These are phyloP conservation scores for Glaucomys volans DNA, from an alignment of 2,113 vertebrate species.

Conservation along the genomic window DNA sequence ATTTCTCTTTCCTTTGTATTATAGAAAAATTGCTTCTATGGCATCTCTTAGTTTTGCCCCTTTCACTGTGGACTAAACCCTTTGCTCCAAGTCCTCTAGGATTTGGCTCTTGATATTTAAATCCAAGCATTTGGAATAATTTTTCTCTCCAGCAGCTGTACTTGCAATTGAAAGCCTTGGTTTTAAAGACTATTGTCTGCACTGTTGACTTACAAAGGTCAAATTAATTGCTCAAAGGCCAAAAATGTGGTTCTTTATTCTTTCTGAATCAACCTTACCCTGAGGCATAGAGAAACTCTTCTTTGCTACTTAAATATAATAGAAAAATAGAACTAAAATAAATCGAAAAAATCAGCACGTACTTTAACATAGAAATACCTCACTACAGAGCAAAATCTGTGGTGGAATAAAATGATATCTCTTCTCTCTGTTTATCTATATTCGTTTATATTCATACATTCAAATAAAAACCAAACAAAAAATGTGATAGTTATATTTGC, in stretches of 20 bases:
- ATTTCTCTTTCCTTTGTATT: not conserved
- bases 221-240: conserved; percentile 77
- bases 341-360: not conserved
- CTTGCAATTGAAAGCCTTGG: conserved; percentile 56
- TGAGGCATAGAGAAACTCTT: conserved; percentile 43
- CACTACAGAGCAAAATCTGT: not conserved
- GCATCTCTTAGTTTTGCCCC: not conserved
- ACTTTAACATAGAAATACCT: conserved; percentile 30
- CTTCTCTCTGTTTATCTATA: not conserved
- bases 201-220: conserved; percentile 69
- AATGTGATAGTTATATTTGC: not conserved
- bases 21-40: not conserved
- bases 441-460: not conserved
- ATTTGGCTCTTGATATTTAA: conserved; percentile 64
- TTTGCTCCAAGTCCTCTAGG: not conserved
- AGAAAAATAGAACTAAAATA: conserved; percentile 55
- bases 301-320: conserved; percentile 50
- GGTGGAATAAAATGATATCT: not conserved
- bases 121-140: conserved; percentile 8
- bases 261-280: conserved; percentile 58
- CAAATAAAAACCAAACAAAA: conserved; percentile 50
- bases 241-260: conserved; percentile 64
- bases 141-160: not conserved
- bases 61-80: not conserved
- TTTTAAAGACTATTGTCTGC: conserved; percentile 63